A percentile compares a stretch with the other conserved stretches of the same genome.
Evolutionary conservation across 2,113 vertebrate species (phyloP).

Genomic region (Neolamprologus cancellatus): DNA sequence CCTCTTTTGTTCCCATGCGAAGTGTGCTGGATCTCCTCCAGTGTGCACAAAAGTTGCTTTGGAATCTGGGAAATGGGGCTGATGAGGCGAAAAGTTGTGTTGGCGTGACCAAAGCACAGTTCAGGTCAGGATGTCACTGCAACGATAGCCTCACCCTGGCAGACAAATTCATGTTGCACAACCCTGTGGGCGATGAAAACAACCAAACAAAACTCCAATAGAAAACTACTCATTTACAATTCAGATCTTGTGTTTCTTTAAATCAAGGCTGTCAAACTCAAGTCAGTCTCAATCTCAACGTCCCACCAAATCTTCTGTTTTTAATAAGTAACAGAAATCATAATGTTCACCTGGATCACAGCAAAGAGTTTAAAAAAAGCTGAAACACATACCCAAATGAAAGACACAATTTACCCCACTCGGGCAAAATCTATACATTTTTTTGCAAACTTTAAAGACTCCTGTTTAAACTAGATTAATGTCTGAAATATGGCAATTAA

Average conservation of each 20-base stretch:
- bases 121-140: background rate
- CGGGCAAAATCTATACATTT: accelerated
- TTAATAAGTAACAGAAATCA: background rate
- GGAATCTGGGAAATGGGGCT: background rate
- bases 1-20: background rate
- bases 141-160: background rate
- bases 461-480: background rate
- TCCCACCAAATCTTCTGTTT: background rate
- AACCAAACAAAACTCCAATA: background rate
- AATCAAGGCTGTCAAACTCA: background rate
- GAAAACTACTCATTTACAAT: background rate
- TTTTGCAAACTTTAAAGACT: background rate
- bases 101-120: background rate
- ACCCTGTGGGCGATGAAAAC: background rate
- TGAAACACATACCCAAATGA: background rate
- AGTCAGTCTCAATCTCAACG: accelerated
- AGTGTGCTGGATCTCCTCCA: background rate
- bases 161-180: background rate
- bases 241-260: background rate
- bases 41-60: background rate
- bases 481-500: background rate
- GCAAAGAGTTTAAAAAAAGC: background rate
- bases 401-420: background rate
- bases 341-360: background rate
- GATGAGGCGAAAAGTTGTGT: background rate